Evolutionary conservation across 2,113 vertebrate genomes (phyloP), one percentile per base, ranked within the genome.

Genomic region (Falco punctatus): DNA sequence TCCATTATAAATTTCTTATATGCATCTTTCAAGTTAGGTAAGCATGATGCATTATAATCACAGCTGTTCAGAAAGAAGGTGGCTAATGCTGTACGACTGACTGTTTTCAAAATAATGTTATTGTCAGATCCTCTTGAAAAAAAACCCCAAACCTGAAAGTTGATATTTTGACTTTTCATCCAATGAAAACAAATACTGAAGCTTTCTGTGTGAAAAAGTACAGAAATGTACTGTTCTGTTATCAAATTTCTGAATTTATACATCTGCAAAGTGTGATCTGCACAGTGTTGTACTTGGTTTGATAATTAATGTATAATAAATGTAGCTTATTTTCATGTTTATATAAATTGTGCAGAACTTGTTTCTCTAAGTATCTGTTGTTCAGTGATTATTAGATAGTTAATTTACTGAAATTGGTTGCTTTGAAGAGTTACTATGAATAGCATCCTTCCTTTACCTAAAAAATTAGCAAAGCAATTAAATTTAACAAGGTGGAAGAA

Each of bases 391-490:
- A 92, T 80, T 92, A 71, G 14, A 73, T 48, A 71, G n/a, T 23
- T 95, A 81, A 92, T 96, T 83, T 75, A 24, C 32, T 72, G 69
- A 92, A 96, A 88, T 67, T 83, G 48, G 40, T 83, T 94, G 10
- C 12, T 87, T 14, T 85, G 66, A 71, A 85, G 65, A 93, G 38
- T 69, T 72, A 80, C 67, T 84, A 81, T 40, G 35, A 78, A 70
- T 77, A 86, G 1, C 27, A 70, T 70, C 17, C 48, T 85, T 86
- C 51, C 19, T 58, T 84, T 20, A 83, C 15, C 1, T 30, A 75
- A 88, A 82, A 86, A 59, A 54, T 24, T 40, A 82, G 28, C 32
- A 73, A 77, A 81, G 7, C 18, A 82, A 84, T 90, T 88, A 73
- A 52, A 84, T 92, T 90, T 84, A 86, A 70, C 23, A 74, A 44